Evolutionary conservation across 2,113 vertebrate species (phyloP), one percentile per base, ranked within the genome.

Genomic region (Dascyllus trimaculatus): DNA sequence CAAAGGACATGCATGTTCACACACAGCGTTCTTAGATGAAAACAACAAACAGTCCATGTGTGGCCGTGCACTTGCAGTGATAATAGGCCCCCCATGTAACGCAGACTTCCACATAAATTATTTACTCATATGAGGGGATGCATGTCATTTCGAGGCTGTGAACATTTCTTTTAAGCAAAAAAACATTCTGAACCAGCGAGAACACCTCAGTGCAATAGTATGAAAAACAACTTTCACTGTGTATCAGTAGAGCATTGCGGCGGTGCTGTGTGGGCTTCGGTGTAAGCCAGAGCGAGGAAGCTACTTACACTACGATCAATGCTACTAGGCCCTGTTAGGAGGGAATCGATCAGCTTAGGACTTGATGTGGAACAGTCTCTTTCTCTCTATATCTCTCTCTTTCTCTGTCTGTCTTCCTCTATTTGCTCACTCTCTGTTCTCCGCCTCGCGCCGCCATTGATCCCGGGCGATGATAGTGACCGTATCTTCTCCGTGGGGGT

Each of bases 221-320:
- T 70, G 38, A 48, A 70, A 84, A 73, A 57, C 18, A 54, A 19
- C 45, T 56, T 64, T 13, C 49, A 58, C 21, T 63, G 75, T 78
- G 63, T 71, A 65, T 78, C 79, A 78, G 68, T 71, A 21, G 71
- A 82, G 67, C 65, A 75, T 51, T 81, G 64, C 69, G 29, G 75
- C 48, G 13, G 51, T 74, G 76, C 65, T 83, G 82, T 78, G 84
- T 86, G 83, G 85, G 82, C 82, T 85, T 75, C 80, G 32, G 63
- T 77, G 32, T 88, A 84, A 88, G 80, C 83, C 89, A 83, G 86
- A 90, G 81, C 52, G 9, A 78, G 78, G 85, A 88, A 87, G 88
- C 85, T 92, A 90, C 92, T 92, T 93, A 93, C 85, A 77, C 72
- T 71, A 48, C 80, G 38, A 93, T 95, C 92, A 89, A 94, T 94